Percentiles rank a stretch among this genome's conserved stretches.
phyloP scores from a whole-genome alignment of 2,888 invertebrate species.

The Metopia argyrocephala region DNA sequence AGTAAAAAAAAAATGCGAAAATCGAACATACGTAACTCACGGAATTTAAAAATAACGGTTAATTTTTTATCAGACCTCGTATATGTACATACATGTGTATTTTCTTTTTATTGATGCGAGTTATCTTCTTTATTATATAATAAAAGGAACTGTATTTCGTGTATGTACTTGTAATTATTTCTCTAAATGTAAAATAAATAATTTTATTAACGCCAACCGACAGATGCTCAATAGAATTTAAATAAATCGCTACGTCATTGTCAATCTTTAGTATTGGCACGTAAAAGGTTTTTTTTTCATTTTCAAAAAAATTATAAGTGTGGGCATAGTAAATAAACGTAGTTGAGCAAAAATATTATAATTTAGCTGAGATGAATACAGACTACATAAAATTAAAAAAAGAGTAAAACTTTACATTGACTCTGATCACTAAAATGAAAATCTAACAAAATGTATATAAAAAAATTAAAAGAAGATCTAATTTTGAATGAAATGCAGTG shows the following conservation, averaged over 20 bases:
- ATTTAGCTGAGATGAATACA: constrained; percentile 1
- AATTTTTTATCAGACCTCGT: no score
- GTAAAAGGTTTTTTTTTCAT: background rate
- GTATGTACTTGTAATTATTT: no score
- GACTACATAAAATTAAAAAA: background rate
- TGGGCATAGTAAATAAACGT: background rate
- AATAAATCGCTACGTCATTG: constrained; percentile 36
- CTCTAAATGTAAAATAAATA: background rate
- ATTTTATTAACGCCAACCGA: background rate
- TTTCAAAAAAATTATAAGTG: constrained; percentile 7
- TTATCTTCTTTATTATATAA: no score
- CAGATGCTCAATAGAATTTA: constrained; percentile 15
- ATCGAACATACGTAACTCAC: no score
- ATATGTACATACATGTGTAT: no score
- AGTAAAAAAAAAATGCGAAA: no score
- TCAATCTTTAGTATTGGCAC: background rate
- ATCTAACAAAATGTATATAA: constrained; percentile 21
- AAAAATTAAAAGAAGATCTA: constrained; percentile 1
- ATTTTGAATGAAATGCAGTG: constrained; percentile 24
- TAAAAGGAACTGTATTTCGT: no score
- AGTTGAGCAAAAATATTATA: background rate
- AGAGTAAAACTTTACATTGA: constrained; percentile 26
- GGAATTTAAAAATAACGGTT: no score
- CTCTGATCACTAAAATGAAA: constrained; percentile 27
- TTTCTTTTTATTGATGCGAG: no score